Conservation (phyloP, 2,888 invertebrate species). For the Danaus chrysippus region DNA sequence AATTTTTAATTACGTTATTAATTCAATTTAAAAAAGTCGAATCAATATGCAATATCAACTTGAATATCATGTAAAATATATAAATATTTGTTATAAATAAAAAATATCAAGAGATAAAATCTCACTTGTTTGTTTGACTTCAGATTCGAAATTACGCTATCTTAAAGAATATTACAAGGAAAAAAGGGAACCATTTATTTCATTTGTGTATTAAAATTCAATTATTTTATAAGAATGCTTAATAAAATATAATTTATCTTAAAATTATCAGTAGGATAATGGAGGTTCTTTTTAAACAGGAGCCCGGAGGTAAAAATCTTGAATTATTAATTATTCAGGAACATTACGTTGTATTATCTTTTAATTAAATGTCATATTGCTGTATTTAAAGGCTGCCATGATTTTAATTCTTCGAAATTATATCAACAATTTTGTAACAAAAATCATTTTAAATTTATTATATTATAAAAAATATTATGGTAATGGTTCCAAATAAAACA, state of each 20-base stretch:
- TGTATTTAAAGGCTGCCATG: not conserved
- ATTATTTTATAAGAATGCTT: constrained; percentile 7
- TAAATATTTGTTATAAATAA: no score
- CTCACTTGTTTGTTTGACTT: not conserved
- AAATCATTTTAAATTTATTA: no score
- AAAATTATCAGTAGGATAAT: constrained; percentile 16
- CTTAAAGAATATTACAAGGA: not conserved
- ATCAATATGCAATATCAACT: no score
- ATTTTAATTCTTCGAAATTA: constrained; percentile 6
- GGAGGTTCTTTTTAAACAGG: constrained; percentile 8
- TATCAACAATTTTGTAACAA: constrained; percentile 5
- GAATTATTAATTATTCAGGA: constrained; percentile 8
- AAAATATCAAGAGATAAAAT: no score
- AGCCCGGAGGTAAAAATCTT: constrained; percentile 2
- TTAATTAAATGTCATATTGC: constrained; percentile 1
- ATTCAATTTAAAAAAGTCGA: no score
- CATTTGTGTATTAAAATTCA: not conserved
- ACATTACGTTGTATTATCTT: not conserved
- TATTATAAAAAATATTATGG: no score
- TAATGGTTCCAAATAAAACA: no score
- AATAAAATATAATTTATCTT: constrained; percentile 17
- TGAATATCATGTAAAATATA: no score
- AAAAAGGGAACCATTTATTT: not conserved
- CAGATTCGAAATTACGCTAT: not conserved
- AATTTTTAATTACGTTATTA: no score